These are phyloP conservation scores for Trachemys scripta DNA, from an alignment of 2,113 vertebrate genomes.

Conservation along the genomic window DNA sequence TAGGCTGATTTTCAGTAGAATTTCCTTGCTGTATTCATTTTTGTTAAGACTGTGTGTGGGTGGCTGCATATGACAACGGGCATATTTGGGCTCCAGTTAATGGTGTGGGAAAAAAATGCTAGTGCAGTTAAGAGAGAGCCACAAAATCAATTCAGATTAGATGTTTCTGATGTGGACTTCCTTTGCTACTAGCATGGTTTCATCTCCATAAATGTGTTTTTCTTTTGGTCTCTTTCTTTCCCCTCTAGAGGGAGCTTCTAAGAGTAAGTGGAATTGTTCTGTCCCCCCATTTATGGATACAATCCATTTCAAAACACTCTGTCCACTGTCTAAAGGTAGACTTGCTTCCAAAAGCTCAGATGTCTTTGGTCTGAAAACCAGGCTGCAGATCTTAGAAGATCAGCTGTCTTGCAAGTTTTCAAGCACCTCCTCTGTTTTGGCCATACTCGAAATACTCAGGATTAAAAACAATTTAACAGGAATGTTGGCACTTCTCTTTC, in stretches of 20 bases:
- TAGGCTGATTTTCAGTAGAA: background rate
- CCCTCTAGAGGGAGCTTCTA: background rate
- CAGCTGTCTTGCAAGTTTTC: background rate
- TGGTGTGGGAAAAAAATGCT: background rate
- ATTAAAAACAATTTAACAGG: background rate
- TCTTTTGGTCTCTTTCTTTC: accelerated
- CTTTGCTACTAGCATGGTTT: accelerated
- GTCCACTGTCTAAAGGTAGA: background rate
- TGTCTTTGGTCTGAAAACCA: background rate
- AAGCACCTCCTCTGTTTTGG: accelerated
- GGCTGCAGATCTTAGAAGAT: background rate
- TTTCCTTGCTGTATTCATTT: background rate
- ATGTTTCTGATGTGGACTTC: background rate
- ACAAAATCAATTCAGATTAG: background rate
- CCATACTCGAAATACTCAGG: background rate
- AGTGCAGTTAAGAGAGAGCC: background rate
- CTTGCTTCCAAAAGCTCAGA: background rate
- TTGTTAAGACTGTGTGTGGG: background rate
- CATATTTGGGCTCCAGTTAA: background rate
- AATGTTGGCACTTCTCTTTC: background rate
- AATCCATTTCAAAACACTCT: background rate
- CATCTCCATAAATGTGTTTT: background rate
- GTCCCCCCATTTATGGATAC: background rate
- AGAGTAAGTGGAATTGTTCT: background rate
- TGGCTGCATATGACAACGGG: accelerated